phyloP scores from a whole-genome alignment of 92 coral and sea anemone genomes.

The Siderastrea siderea region DNA sequence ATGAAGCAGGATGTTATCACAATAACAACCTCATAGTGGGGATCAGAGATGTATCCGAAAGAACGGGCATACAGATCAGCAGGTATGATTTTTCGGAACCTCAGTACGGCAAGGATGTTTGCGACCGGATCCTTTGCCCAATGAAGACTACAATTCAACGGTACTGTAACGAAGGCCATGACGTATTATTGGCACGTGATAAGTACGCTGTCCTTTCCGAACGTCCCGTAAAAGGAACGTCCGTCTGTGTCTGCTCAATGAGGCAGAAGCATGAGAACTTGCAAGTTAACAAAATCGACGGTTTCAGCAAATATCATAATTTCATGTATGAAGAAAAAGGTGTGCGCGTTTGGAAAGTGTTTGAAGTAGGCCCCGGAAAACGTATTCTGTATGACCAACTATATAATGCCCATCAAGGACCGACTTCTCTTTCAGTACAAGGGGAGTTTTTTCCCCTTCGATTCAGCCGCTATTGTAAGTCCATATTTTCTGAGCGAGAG shows the following conservation, averaged over 20 bases:
- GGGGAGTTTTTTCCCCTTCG: background rate
- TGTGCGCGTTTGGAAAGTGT: background rate
- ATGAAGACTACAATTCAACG: conserved; percentile 57
- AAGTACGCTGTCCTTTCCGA: conserved; percentile 56
- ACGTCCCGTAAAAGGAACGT: conserved; percentile 57
- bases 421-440: conserved; percentile 11
- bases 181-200: conserved; percentile 50
- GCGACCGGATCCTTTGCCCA: conserved; percentile 76
- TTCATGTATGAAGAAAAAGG: background rate
- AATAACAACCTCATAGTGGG: conserved; percentile 59
- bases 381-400: background rate
- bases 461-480: too few species aligned
- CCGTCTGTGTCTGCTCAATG: conserved; percentile 39
- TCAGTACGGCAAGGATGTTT: conserved; percentile 68
- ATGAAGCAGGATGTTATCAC: conserved; percentile 56
- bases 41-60: conserved; percentile 42
- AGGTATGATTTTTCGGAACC: conserved; percentile 74
- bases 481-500: background rate
- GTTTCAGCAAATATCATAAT: background rate
- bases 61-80: conserved; percentile 30
- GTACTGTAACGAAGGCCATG: conserved; percentile 70
- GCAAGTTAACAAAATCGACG: background rate
- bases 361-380: background rate
- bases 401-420: conserved; percentile 31
- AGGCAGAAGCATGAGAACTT: conserved; percentile 36